phyloP scores from a whole-genome alignment of 92 coral and sea anemone genomes.

The Metridium senile region DNA sequence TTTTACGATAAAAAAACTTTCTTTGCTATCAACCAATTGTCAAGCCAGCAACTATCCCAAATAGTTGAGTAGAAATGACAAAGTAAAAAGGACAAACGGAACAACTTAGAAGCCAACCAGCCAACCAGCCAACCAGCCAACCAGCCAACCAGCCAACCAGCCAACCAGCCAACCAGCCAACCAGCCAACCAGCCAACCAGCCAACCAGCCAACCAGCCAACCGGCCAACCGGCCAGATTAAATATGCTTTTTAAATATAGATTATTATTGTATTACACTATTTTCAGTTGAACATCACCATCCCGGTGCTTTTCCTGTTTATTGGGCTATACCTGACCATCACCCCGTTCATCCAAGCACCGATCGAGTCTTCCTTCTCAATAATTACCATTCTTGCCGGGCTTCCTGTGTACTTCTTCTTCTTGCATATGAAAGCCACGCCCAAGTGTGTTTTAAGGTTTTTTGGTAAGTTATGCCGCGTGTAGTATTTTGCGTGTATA shows the following conservation, averaged over 20 bases:
- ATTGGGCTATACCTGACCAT: conserved; percentile 53
- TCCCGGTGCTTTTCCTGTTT: conserved; percentile 54
- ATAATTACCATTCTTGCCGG: conserved; percentile 27
- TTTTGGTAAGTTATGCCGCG: neutral
- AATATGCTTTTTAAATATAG: no score
- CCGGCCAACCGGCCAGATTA: no score
- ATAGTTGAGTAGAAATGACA: no score
- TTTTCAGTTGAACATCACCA: conserved; percentile 46
- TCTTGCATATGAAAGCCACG: conserved; percentile 27
- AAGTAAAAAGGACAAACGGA: no score
- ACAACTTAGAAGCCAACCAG: no score
- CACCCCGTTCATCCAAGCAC: conserved; percentile 51
- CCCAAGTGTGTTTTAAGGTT: conserved; percentile 28
- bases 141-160: no score
- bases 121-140: no score
- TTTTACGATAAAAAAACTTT: neutral
- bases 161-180: no score
- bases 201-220: no score
- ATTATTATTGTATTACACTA: neutral
- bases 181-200: no score
- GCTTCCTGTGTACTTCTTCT: conserved; percentile 45
- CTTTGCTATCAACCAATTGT: neutral
- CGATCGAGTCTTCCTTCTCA: conserved; percentile 4
- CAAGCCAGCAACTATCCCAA: no score
- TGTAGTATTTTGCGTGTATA: no score